Evolutionary conservation across 2,113 vertebrate species (phyloP), one percentile per base, ranked within the genome.

Genomic region (Rhabdornis inornatus): DNA sequence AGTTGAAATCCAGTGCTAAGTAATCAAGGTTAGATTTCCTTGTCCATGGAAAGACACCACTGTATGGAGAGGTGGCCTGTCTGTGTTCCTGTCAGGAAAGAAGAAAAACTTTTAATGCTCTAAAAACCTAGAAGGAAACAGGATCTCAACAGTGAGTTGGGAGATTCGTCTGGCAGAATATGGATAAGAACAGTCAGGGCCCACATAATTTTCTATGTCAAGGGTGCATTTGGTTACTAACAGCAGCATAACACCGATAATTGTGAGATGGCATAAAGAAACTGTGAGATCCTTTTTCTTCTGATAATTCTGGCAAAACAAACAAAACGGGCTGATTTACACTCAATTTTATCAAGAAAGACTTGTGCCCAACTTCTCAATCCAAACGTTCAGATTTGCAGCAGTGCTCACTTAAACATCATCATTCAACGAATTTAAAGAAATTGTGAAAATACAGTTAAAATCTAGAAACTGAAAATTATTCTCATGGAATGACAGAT

Each of bases 1-100:
- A 99, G 95, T 99, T 99, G 96, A 99, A 99, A 98, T 99, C 99
- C 97, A 99, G 96, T 15, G 99, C 99, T 96, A 99, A 97, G 96
- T 99, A 99, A 95, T 99, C 99, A 69, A 99, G 98, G 96, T 98
- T 98, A 65, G 98, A 99, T 92, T 97, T 98, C 94, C 98, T 98
- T 24, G 95, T 94, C 98, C 98, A 98, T 15, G 95, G 96, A 85
- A 98, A 98, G 93, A 97, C 97, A 45, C 98, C 98, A 82, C 96
- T 98, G 70, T 88, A 96, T 40, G 98, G 94, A 86, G 97, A 97
- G 47, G 93, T 93, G 65, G 93, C 95, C 71, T 97, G 97, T 90
- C 95, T 96, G 71, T 98, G 97, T 15, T 99, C 98, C 98, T 99
- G 97, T 95, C 37, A 6, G 69, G 77, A 95, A 94, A 56, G 69